Base-by-base conservation (phyloP, 2,113 vertebrate genomes). In the Mesoclemmys tuberculata region DNA sequence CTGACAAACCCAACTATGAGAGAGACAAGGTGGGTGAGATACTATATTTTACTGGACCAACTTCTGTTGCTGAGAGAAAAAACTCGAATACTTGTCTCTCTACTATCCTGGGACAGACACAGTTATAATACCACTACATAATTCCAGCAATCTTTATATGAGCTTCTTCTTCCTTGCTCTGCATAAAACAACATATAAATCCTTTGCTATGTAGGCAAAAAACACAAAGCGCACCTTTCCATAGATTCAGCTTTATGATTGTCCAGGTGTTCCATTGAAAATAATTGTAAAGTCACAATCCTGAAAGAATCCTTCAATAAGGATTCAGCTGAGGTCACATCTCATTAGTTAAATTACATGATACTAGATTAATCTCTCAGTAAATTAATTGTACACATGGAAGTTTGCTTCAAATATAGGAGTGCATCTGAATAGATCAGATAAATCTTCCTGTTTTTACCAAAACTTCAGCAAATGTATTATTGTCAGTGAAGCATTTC, bases 321-420 rank as follows among this genome's bases (percentile, higher is more conserved):
- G 29, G 61, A 49, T 82, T 95, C 22, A 52, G 64, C 56, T n/a
- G 5, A 83, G 58, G 79, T 3, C 85, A n/a, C 85, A 78, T 35
- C 10, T 93, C 93, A 56, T 18, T 56, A 82, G 58, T 61, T 52
- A 93, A 94, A 94, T 94, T 88, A 92, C 79, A 68, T 24, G 29
- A 75, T 55, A 3, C 3, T 74, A 52, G 71, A 61, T 75, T 96
- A 84, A 79, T 82, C 16, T 92, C 11, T 5, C 56, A 55, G 35
- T 90, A 94, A 82, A 90, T 89, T 86, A 84, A 94, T 89, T 92
- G 75, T 35, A 41, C 51, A 86, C 44, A 84, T 82, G 54, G 61
- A 64, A 93, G 41, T 89, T 68, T 83, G 71, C 87, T 84, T 41
- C 92, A 80, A 94, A 85, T 54, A 38, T 4, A 35, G 13, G 78